Evolutionary conservation across 2,888 invertebrate species (phyloP), one percentile per base, ranked within the genome.

Genomic region (Phoenoteleia sp.): DNA sequence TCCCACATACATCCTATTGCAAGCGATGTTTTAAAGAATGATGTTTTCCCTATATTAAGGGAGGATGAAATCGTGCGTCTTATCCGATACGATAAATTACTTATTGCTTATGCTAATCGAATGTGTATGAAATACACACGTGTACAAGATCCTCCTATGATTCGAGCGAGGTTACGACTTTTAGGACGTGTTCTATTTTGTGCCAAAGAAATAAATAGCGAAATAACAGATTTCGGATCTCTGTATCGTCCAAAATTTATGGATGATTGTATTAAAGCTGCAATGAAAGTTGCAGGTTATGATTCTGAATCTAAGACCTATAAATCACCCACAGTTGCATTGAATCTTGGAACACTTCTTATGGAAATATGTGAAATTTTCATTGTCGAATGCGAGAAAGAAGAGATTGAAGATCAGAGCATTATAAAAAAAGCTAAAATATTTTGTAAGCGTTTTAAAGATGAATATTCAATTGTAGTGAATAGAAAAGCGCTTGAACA

Each of bases 41-140:
- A 56, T 4, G 66, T 87, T 45, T 86, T 88, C 47, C 88, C 88
- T 29, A 67, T 81, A 9, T 29, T 89, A 67, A 52, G 86, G 60
- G 87, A 89, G n/a, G 87, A 88, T 54, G 71, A 85, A 3, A 64
- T 88, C 13, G 58, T 80, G 17, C 47, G 75, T 13, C 15, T 77
- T 0, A 83, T 88, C 25, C 54, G 87, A 72, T 88, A 89, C 71
- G 88, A 89, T 45, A 71, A 72, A 52, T 62, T 89, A n/a, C 33
- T 87, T 7, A 87, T 88, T 36, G 21, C 82, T 11, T 88, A 86
- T 66, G 88, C 79, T 3, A 88, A 88, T 71, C 62, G 76, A 45
- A 45, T 87, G 52, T 87, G 88, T 54, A 49, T 79, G 21, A 88
- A 82, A 60, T 87, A 87, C 66, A 54, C 64, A 76, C 36, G 29